Conservation (phyloP, 2,888 invertebrate species). For the Tethea ocularis region DNA sequence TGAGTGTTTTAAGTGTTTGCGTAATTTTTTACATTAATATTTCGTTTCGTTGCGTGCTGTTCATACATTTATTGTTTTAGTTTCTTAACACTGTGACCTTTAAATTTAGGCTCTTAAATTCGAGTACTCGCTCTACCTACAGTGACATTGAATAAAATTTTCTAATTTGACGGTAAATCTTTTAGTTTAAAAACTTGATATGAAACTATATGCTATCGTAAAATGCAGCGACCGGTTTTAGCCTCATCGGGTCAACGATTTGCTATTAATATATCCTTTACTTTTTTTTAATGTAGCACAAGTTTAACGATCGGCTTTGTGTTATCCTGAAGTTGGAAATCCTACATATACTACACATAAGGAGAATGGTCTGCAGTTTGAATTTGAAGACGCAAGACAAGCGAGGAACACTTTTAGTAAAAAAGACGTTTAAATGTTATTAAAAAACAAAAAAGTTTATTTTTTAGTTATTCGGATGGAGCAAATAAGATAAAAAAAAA, state of each 20-base stretch:
- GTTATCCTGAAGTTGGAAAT: too few species aligned
- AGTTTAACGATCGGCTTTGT: not conserved
- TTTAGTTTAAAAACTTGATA: not conserved
- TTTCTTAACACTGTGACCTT: conserved; percentile 2
- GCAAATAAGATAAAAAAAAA: too few species aligned
- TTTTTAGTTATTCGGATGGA: too few species aligned
- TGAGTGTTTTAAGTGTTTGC: conserved; percentile 45
- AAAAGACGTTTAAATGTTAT: too few species aligned
- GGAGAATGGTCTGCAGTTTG: too few species aligned
- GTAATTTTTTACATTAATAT: conserved; percentile 20
- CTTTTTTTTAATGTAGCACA: not conserved
- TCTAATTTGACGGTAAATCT: not conserved
- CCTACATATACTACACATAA: too few species aligned
- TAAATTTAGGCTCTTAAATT: not conserved
- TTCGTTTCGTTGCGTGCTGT: conserved; percentile 20
- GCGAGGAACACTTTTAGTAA: too few species aligned
- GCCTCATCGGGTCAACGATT: not conserved
- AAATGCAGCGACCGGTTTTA: not conserved
- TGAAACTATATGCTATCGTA: not conserved
- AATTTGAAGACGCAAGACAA: too few species aligned
- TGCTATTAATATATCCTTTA: not conserved
- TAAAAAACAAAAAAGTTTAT: too few species aligned
- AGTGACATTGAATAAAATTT: conserved; percentile 2
- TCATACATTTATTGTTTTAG: conserved; percentile 24
- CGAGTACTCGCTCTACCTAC: too few species aligned